Percentiles rank a stretch among this genome's conserved stretches.
phyloP scores from a whole-genome alignment of 2,888 invertebrate genomes.

The Archaeoteleia sp. region DNA sequence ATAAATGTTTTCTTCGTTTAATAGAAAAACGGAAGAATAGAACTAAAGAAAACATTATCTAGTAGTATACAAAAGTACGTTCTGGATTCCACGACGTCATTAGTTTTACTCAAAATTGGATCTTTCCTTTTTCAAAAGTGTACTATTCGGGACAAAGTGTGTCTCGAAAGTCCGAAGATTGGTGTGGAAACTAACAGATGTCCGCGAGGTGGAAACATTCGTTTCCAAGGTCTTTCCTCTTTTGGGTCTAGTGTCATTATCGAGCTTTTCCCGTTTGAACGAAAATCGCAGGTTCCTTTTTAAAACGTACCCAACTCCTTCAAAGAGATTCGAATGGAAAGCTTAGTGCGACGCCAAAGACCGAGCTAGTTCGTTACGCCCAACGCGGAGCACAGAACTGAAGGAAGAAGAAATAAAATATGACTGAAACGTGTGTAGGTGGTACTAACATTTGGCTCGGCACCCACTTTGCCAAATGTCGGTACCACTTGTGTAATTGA shows the following conservation, averaged over 20 bases:
- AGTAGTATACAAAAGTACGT: constrained; percentile 6
- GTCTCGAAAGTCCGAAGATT: constrained; percentile 44
- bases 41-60: constrained; percentile 12
- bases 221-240: constrained; percentile 32
- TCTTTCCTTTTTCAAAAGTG: constrained; percentile 48
- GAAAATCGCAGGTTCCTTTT: constrained; percentile 14
- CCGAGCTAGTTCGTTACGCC: constrained; percentile 15
- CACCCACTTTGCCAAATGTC: no score
- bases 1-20: no score
- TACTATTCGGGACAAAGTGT: constrained; percentile 28
- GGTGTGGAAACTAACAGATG: constrained; percentile 53
- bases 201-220: constrained; percentile 31
- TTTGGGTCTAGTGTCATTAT: constrained; percentile 32
- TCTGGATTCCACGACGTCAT: constrained; percentile 17
- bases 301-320: constrained; percentile 8
- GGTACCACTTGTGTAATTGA: no score
- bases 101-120: constrained; percentile 46
- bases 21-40: no score
- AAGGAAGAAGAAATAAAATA: no score
- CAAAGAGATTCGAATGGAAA: constrained; percentile 10
- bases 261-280: constrained; percentile 14
- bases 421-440: no score
- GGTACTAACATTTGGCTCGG: no score
- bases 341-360: constrained; percentile 7
- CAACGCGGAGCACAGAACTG: background rate